Percentiles rank a stretch among this genome's conserved stretches.
Conservation (phyloP, 2,113 vertebrate species). For the Chunga burmeisteri region DNA sequence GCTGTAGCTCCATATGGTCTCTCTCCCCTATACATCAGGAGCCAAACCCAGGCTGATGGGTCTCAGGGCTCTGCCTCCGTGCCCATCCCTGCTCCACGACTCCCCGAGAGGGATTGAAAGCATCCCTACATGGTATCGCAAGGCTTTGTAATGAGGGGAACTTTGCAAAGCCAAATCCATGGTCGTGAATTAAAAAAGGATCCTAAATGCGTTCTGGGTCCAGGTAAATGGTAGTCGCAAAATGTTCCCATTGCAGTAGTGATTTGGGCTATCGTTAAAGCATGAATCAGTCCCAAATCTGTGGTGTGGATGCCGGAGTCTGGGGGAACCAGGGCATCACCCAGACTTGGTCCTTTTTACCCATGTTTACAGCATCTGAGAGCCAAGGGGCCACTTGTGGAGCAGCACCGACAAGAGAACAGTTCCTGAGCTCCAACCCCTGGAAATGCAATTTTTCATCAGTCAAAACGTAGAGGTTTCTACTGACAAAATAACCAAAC, state of each 20-base stretch:
- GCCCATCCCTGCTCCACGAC: background rate
- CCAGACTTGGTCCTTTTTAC: rapidly evolving
- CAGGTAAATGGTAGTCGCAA: background rate
- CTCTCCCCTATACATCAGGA: background rate
- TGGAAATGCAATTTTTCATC: too few relatives aligned
- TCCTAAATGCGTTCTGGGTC: background rate
- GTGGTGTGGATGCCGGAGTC: background rate
- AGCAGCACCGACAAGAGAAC: background rate
- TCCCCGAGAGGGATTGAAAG: background rate
- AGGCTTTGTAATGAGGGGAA: background rate
- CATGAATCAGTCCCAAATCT: background rate
- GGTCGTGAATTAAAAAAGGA: background rate
- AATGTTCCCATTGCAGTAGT: rapidly evolving
- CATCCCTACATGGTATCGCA: rapidly evolving
- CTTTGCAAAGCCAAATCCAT: background rate
- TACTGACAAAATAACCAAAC: background rate
- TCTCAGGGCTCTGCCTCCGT: background rate
- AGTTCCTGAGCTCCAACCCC: rapidly evolving
- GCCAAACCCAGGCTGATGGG: background rate
- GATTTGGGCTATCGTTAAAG: background rate
- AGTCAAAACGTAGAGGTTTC: background rate
- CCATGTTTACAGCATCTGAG: rapidly evolving
- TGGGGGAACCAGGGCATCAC: rapidly evolving
- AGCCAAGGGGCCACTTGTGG: background rate
- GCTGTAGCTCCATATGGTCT: background rate